Base-by-base conservation (phyloP, 1,140 invertebrate genomes). In the Sarcophaga bullata region DNA sequence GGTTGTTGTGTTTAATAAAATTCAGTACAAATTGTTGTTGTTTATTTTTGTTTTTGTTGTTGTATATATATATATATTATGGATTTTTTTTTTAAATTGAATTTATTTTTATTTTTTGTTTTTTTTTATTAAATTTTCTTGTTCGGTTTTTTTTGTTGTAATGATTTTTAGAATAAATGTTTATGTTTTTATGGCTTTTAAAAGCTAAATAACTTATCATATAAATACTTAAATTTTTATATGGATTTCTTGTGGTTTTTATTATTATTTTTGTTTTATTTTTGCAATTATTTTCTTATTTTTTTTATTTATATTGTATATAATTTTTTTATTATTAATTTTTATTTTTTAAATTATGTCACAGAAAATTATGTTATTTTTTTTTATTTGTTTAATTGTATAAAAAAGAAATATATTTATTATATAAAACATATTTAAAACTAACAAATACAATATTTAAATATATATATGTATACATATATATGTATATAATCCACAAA, bases 201-300 rank as follows among this genome's bases (percentile, higher is more conserved):
- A 81, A 68, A 62, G 80, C 62, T 81, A 68, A 81, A 68, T 81
- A 81, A 68, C 62, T 81, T 81, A 80, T 80, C 6, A n/a, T 49
- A 81, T 81, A 62, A 68, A 62, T 72, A 68, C 80, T 81, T 81
- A 81, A 62, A 25, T 62, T 68, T 46, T 62, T 81, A 81, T n/a
- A 81, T 81, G 52, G 54, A 62, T 81, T 81, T 68, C 13, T 78
- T n/a, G 47, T 11, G 37, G 1, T 50, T 10, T 78, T 78, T 78
- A n/a, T n/a, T n/a, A n/a, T n/a, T 10, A 13, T n/a, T 78, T 78
- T 48, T n/a, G 8, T 80, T 54, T 80, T 68, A 19, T 54, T 58
- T 46, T 58, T 58, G 7, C 11, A 62, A 68, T 47, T 25, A 81
- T 62, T 81, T 8, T 76, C 52, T 58, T 80, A 7, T 80, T 11